Evolutionary conservation across 2,113 vertebrate genomes (phyloP).

Genomic region (Cyanoderma ruficeps): DNA sequence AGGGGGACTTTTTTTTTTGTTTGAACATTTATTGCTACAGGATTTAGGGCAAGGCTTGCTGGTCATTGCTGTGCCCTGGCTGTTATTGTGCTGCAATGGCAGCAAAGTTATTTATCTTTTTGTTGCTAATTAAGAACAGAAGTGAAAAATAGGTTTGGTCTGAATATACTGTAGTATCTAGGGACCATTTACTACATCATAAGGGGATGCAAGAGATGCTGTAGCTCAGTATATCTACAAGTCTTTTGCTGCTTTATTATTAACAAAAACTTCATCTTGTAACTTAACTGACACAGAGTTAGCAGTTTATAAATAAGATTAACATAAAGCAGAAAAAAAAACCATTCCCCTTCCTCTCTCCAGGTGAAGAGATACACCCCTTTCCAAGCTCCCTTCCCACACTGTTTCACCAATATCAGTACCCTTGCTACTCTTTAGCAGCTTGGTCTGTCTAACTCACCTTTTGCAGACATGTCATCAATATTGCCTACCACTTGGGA

Average conservation of each 20-base stretch:
- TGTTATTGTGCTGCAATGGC: conserved; percentile 15
- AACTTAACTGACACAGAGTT: background rate
- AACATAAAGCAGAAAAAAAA: background rate
- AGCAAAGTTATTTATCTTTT: conserved; percentile 59
- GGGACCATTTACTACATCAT: conserved; percentile 12
- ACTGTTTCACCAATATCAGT: background rate
- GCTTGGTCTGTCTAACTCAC: background rate
- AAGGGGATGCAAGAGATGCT: conserved; percentile 12
- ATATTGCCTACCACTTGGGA: background rate
- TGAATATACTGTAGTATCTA: background rate
- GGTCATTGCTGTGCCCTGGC: background rate
- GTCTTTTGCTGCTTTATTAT: background rate
- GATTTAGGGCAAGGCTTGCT: conserved; percentile 22
- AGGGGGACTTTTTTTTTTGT: background rate
- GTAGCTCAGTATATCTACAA: background rate
- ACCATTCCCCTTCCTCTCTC: background rate
- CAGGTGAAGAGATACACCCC: background rate
- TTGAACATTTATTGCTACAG: conserved; percentile 17
- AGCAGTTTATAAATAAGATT: background rate
- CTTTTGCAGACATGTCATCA: conserved; percentile 3
- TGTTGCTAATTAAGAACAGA: conserved; percentile 57
- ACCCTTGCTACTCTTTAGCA: background rate
- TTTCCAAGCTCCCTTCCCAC: background rate
- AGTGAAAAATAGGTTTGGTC: conserved; percentile 17
- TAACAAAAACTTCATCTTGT: background rate